Base-by-base conservation (phyloP, 2,888 invertebrate species). In the Enoplolaimus lenunculus region DNA sequence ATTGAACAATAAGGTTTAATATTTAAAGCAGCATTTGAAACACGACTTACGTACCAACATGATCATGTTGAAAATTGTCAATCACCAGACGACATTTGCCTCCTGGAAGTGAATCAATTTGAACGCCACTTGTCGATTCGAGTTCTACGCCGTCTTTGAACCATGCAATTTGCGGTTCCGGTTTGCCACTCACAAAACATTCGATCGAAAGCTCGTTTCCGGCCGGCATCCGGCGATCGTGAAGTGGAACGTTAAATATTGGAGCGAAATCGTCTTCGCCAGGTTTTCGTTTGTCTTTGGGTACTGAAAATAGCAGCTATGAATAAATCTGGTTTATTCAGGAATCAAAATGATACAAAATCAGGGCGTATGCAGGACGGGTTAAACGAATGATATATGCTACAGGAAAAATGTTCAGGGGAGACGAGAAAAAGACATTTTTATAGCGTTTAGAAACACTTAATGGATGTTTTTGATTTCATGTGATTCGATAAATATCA, bases 231-330 rank as follows among this genome's bases (percentile, higher is more conserved):
- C 74, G 72, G 45, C 80, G 84, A 79, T 91, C 88, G 72, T 84
- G 82, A 69, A 93, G 84, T 80, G 90, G 90, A 77, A 86, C 87
- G 78, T 86, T 89, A 76, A 93, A 89, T 81, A 88, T 89, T 0
- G 93, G 93, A 29, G 91, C 75, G 71, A 77, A 80, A 13, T 76
- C 73, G 29, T 78, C 77, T 64, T 76, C 76, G 31, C 74, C 77
- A 26, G 73, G 71, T 64, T 75, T 73, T 16, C 68, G 69, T 30
- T 65, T 33, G 34, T 75, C 70, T 60, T 71, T 68, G 33, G 45
- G 31, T 26, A 69, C 72, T 70, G 64, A 35, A 72, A 57, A 45
- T 45, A 45, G 7, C 21, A 21, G 21, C 45, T 45, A 45, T 45
- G 7, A n/a, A n/a, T n/a, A n/a, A n/a, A n/a, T n/a, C n/a, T n/a